phyloP scores from a whole-genome alignment of 2,113 vertebrate genomes.

The Leucoraja erinaceus region DNA sequence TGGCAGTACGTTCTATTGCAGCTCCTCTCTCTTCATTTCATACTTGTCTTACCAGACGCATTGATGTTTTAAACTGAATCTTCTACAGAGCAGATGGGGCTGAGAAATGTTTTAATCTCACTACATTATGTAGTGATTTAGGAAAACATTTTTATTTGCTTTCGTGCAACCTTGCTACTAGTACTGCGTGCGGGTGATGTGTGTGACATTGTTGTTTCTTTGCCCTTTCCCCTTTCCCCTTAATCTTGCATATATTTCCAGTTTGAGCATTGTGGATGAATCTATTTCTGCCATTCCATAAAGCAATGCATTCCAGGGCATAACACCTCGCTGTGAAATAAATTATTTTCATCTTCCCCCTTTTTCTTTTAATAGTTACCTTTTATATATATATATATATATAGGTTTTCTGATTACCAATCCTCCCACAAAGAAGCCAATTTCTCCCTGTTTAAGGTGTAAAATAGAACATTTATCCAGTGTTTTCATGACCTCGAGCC shows the following conservation, averaged over 20 bases:
- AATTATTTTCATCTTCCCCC: not conserved
- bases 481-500: not conserved
- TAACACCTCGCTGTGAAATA: not conserved
- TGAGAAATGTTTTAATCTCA: not conserved
- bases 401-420: not conserved
- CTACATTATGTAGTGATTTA: not conserved
- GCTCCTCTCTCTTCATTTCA: not conserved
- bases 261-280: not conserved
- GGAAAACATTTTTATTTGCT: not conserved
- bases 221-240: no score
- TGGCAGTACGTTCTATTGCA: constrained; percentile 60
- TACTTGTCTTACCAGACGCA: not conserved
- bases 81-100: not conserved
- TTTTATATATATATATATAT: no score
- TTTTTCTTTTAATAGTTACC: not conserved
- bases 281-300: not conserved
- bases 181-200: not conserved
- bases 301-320: not conserved
- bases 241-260: no score
- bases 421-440: no score
- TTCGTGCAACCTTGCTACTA: not conserved
- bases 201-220: no score
- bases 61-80: not conserved
- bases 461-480: not conserved
- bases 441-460: no score